These are phyloP conservation scores for Melanophora roralis DNA, from an alignment of 2,888 invertebrate genomes.

Conservation along the genomic window DNA sequence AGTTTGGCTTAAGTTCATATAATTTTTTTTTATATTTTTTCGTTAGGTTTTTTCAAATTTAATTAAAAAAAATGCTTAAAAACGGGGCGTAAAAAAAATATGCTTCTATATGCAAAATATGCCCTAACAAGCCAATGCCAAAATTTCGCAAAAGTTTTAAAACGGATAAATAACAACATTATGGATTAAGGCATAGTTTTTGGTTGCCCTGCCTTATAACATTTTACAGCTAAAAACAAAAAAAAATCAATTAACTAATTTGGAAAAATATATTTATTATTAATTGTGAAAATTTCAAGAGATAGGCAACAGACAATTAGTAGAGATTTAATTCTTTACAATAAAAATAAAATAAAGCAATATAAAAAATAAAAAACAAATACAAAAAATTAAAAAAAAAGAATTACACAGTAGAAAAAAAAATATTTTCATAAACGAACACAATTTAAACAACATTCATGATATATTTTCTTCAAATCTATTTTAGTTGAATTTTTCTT, in stretches of 20 bases:
- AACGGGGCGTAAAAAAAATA: no score
- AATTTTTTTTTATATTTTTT: no score
- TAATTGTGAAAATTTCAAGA: neutral
- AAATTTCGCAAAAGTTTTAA: no score
- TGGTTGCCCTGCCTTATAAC: no score
- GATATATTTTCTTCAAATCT: slow-evolving; percentile 35
- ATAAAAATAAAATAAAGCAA: slow-evolving; percentile 37
- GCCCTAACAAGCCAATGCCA: no score
- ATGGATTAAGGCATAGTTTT: no score
- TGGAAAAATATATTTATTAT: slow-evolving; percentile 10
- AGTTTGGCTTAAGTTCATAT: no score
- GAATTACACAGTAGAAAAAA: slow-evolving; percentile 39
- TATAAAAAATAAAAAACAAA: slow-evolving; percentile 37
- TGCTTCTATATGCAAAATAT: no score
- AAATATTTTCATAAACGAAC: slow-evolving; percentile 14
- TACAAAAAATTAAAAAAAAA: slow-evolving; percentile 29
- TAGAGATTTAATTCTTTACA: slow-evolving; percentile 32
- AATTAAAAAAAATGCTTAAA: no score
- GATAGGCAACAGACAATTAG: slow-evolving; percentile 37
- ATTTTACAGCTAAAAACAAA: neutral
- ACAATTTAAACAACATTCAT: slow-evolving; percentile 51
- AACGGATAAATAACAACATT: no score
- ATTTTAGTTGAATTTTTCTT: slow-evolving; percentile 36
- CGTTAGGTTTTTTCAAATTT: no score
- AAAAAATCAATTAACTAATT: neutral